phyloP scores from a whole-genome alignment of 1,140 invertebrate genomes.

The Portunus trituberculatus region DNA sequence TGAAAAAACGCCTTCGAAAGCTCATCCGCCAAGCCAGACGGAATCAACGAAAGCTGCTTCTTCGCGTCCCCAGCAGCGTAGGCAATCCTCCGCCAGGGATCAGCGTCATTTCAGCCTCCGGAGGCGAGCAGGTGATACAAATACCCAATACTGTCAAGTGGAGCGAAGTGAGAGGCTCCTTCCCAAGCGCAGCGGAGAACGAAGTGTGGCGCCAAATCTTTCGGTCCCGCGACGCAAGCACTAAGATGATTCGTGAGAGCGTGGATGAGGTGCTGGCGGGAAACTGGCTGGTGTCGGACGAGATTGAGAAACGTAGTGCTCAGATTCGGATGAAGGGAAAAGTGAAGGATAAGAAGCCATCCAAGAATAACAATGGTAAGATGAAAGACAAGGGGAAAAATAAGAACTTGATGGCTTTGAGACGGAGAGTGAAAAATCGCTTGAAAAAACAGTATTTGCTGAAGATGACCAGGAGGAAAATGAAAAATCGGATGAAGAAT shows the following conservation, averaged over 20 bases:
- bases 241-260: not conserved
- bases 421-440: too few species aligned
- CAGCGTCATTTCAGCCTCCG: not conserved
- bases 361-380: not conserved
- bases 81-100: not conserved
- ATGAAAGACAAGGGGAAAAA: not conserved
- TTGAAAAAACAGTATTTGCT: too few species aligned
- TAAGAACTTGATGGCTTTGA: not conserved
- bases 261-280: not conserved
- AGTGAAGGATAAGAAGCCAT: not conserved
- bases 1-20: not conserved
- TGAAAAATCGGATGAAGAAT: too few species aligned
- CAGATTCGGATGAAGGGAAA: not conserved
- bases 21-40: not conserved
- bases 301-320: not conserved
- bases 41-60: not conserved
- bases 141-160: not conserved
- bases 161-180: not conserved
- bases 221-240: not conserved
- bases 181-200: not conserved
- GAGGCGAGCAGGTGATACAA: not conserved
- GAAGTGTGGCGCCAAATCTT: not conserved
- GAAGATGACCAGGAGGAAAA: too few species aligned
- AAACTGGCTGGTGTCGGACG: not conserved
- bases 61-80: not conserved